Base-by-base conservation (phyloP, 1,140 invertebrate genomes). In the Drosophila insularis region DNA sequence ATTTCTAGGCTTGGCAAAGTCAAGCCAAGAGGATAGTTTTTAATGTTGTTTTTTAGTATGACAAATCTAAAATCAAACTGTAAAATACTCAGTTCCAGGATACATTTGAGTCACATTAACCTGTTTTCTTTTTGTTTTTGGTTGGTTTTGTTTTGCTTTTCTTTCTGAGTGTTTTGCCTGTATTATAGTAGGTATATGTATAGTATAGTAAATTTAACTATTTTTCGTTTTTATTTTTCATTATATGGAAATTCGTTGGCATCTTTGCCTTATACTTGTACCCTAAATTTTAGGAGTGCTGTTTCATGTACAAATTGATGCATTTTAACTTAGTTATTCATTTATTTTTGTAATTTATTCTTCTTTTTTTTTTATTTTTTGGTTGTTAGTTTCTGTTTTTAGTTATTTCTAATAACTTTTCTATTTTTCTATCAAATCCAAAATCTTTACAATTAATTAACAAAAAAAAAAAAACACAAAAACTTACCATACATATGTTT, bases 391-490 rank as follows among this genome's bases (percentile, higher is more conserved):
- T 56, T 68, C 61, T 61, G 55, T 87, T 87, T 87, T 87, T 68
- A 87, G 84, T 89, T 87, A 87, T 87, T 87, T 87, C 76, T 68
- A 87, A 87, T 87, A 87, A 87, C 84, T 84, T 65, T 62, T 32
- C 79, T 74, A 53, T 59, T 53, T 63, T 21, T 35, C 39, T 68
- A 71, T 62, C 55, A 75, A 77, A 78, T 77, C 61, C 58, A 82
- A 69, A 82, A 76, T 71, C 80, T 89, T 89, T 82, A 87, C 82
- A 87, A 89, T 89, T 89, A 87, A 79, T 82, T 71, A 87, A 87
- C 84, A 89, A 87, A 87, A 79, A 77, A 74, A 71, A 61, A 68
- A 19, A 50, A 46, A 46, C n/a, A 50, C 7, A 50, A 46, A 46
- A 46, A 40, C 32, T 5, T 6, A 27, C 27, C 27, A 27, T 27